A percentile compares a stretch with the other conserved stretches of the same genome.
phyloP scores from a whole-genome alignment of 2,113 vertebrate species.

The Thunnus thynnus region DNA sequence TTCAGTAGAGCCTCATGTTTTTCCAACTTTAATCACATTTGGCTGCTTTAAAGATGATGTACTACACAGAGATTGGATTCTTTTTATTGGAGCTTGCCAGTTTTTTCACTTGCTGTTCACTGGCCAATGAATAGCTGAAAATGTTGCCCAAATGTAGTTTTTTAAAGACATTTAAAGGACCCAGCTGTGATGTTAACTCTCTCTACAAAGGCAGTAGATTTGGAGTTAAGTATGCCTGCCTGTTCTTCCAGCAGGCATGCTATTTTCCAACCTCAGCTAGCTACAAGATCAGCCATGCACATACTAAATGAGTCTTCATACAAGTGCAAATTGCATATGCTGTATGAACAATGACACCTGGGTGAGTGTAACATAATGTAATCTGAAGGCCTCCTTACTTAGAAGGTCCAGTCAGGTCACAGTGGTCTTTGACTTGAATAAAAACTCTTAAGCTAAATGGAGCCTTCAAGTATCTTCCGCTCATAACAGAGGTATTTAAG shows the following conservation, averaged over 20 bases:
- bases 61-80: slow-evolving; percentile 28
- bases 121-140: slow-evolving; percentile 38
- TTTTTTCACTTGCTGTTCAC: neutral
- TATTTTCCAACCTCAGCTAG: neutral
- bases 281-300: slow-evolving; percentile 10
- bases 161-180: slow-evolving; percentile 23
- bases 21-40: slow-evolving; percentile 37
- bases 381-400: neutral
- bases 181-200: slow-evolving; percentile 1
- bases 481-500: neutral
- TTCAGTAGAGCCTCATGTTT: neutral
- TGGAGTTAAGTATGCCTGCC: neutral
- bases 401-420: slow-evolving; percentile 9
- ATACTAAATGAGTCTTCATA: neutral
- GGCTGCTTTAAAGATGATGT: slow-evolving; percentile 31
- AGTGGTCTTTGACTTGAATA: slow-evolving; percentile 12
- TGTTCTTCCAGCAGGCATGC: too few relatives aligned
- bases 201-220: slow-evolving; percentile 9
- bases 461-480: neutral
- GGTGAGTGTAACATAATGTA: neutral
- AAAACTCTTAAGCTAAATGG: neutral
- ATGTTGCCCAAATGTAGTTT: slow-evolving; percentile 27
- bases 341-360: neutral
- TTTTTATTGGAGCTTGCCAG: slow-evolving; percentile 38
- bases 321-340: neutral